Base-by-base conservation (phyloP, 2,888 invertebrate species). In the Baronia brevicornis region DNA sequence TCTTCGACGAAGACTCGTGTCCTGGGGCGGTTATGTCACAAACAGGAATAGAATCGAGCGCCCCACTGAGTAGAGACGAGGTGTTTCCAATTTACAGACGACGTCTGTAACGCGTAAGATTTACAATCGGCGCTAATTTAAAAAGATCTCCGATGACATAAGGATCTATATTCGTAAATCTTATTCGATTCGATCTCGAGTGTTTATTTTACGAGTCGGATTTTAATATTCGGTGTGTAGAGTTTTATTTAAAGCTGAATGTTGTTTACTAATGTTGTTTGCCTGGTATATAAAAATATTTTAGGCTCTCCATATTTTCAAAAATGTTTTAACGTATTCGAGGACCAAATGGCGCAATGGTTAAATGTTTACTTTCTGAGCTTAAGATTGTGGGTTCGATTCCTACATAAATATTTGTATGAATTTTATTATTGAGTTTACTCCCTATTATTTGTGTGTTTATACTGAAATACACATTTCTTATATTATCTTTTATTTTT, bases 81-180 rank as follows among this genome's bases (percentile, higher is more conserved):
- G 73, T 74, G 78, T 72, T 74, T 69, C 70, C 71, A 78, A 77
- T 79, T 75, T 73, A 72, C 63, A 24, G 46, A 48, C 52, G 63
- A 54, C 58, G 54, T 49, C 51, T 57, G 56, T 59, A 62, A 61
- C 62, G 59, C 58, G 60, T 55, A 52, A 74, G 75, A 77, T 79
- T 79, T 77, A 78, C 70, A 70, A 60, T 62, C 64, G 44, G 57
- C 60, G 66, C 73, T 77, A 66, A 77, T 75, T 78, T 75, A 70
- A 73, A 71, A 75, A 63, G 54, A 65, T 54, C 51, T 51, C 54
- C 39, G 54, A 60, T 75, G 74, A 74, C 68, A 70, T 63, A 69
- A 69, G 59, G 34, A 43, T 56, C 54, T 68, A 66, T 61, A 68
- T 70, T 66, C 63, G 56, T 64, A 62, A 52, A 60, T 52, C 52